Percentiles rank a stretch among this genome's conserved stretches.
These are phyloP conservation scores for Ceryle rudis DNA, from an alignment of 2,797 vertebrate genomes.

Conservation along the genomic window DNA sequence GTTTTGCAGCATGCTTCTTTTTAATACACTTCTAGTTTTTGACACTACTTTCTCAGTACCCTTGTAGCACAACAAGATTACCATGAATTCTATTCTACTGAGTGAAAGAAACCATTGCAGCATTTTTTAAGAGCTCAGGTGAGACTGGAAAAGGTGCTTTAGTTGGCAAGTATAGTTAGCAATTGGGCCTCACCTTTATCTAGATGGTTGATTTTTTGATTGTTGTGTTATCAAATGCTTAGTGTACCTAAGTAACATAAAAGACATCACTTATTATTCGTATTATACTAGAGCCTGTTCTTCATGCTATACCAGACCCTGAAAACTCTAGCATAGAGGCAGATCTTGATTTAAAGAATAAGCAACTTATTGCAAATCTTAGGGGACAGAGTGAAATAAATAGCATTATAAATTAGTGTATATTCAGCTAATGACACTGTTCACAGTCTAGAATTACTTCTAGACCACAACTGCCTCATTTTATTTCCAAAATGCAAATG, in stretches of 20 bases:
- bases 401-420: background rate
- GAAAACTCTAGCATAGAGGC: background rate
- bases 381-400: background rate
- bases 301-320: background rate
- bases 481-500: background rate
- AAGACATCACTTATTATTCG: background rate
- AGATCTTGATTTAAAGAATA: background rate
- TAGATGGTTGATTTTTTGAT: background rate
- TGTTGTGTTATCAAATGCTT: background rate
- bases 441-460: background rate
- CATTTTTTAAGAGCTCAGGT: background rate
- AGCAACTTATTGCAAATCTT: background rate
- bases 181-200: background rate
- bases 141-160: background rate
- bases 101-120: background rate
- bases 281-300: background rate
- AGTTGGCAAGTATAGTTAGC: background rate
- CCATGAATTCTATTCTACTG: background rate
- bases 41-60: background rate
- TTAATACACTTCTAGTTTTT: background rate
- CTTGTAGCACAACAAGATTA: background rate
- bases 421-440: background rate
- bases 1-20: background rate
- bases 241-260: background rate
- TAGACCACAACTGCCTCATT: background rate